These are phyloP conservation scores for Mesaphorura yosii DNA, from an alignment of 1,140 invertebrate species.

Conservation along the genomic window DNA sequence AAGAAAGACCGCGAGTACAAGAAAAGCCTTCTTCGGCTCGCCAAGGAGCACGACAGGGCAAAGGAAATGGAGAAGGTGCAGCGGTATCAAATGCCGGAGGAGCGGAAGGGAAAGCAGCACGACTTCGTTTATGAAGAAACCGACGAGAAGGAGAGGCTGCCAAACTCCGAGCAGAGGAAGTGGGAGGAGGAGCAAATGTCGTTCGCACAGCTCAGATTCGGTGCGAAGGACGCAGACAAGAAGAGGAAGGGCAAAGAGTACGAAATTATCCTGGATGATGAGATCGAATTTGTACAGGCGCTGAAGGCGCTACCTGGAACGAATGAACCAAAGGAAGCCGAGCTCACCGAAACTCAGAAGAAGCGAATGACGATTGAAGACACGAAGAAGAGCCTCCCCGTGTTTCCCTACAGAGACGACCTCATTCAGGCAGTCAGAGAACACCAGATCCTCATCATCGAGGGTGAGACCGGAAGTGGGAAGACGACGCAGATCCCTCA, in stretches of 20 bases:
- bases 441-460: conserved; percentile 90
- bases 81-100: conserved; percentile 84
- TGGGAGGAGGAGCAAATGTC: conserved; percentile 97
- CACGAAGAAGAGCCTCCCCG: conserved; percentile 83
- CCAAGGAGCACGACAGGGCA: conserved; percentile 91
- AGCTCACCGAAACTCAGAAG: conserved; percentile 55
- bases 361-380: conserved; percentile 79
- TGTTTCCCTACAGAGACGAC: conserved; percentile 83
- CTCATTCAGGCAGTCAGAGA: conserved; percentile 74
- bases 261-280: conserved; percentile 85
- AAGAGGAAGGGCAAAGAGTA: conserved; percentile 45
- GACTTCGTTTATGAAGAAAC: conserved; percentile 70
- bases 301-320: conserved; percentile 71
- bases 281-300: conserved; percentile 95
- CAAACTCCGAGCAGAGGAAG: conserved; percentile 87
- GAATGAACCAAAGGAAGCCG: conserved; percentile 38
- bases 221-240: conserved; percentile 64
- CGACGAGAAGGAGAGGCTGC: conserved; percentile 69
- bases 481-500: conserved; percentile 99
- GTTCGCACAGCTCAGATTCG: conserved; percentile 83
- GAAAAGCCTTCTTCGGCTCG: conserved; percentile 76
- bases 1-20: conserved; percentile 75
- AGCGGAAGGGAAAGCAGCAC: conserved; percentile 50
- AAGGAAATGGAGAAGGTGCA: conserved; percentile 81
- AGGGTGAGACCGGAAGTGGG: conserved; percentile 95